These are phyloP conservation scores for Corvus hawaiiensis DNA, from an alignment of 2,113 vertebrate genomes.

Conservation along the genomic window DNA sequence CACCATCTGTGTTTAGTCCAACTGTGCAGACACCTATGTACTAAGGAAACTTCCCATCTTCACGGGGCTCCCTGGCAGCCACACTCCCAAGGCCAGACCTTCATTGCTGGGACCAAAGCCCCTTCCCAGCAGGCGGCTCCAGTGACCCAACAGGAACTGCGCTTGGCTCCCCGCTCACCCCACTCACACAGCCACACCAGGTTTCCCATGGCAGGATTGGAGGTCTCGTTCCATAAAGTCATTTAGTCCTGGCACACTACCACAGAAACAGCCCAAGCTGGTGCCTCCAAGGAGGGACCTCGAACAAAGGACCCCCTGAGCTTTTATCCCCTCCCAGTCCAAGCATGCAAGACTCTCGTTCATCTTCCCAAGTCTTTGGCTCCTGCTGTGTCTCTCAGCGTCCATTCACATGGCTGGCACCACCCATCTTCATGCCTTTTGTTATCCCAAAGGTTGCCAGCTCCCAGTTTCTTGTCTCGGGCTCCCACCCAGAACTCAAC, in stretches of 20 bases:
- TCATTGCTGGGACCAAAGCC: neutral
- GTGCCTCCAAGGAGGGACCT: neutral
- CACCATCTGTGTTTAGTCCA: neutral
- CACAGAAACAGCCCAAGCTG: neutral
- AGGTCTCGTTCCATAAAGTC: neutral
- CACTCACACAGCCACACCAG: neutral
- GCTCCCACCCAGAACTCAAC: neutral
- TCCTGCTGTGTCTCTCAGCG: neutral
- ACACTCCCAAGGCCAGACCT: neutral
- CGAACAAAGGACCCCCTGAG: fast-evolving
- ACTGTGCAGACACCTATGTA: neutral
- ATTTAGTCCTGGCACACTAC: neutral
- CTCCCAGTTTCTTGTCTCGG: neutral
- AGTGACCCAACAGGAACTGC: fast-evolving
- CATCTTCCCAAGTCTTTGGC: neutral
- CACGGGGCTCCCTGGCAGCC: fast-evolving
- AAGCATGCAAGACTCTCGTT: fast-evolving
- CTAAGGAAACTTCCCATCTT: neutral
- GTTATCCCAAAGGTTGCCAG: neutral
- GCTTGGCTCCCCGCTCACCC: neutral
- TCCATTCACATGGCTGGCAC: neutral
- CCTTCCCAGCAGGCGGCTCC: neutral
- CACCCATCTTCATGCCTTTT: neutral
- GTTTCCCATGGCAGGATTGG: neutral
- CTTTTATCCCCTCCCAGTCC: neutral